These are phyloP conservation scores for Muscina levida DNA, from an alignment of 2,888 invertebrate species.

Conservation along the genomic window DNA sequence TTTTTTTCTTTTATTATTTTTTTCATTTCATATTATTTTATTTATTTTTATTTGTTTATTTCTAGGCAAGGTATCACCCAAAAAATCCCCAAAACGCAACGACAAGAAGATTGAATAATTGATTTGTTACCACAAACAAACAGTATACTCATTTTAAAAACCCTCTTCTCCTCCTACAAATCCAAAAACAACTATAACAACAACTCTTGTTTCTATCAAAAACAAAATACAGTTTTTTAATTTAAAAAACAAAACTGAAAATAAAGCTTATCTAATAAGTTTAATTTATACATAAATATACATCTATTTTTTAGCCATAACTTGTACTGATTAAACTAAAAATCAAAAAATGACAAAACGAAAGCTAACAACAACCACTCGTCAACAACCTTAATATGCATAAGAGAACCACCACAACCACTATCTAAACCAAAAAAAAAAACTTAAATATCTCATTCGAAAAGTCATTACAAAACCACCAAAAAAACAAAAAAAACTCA, in stretches of 20 bases:
- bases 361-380: conserved; percentile 32
- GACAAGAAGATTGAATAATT: conserved; percentile 69
- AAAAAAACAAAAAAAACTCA: conserved; percentile 37
- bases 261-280: conserved; percentile 53
- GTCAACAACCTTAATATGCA: conserved; percentile 26
- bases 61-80: conserved; percentile 73
- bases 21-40: conserved; percentile 52
- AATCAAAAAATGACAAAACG: conserved; percentile 18
- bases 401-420: background rate
- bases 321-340: conserved; percentile 51
- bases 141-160: conserved; percentile 21
- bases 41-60: conserved; percentile 66
- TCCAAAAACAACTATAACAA: conserved; percentile 28
- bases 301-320: conserved; percentile 21
- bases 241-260: no score
- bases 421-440: conserved; percentile 20
- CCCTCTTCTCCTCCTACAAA: conserved; percentile 12
- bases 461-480: conserved; percentile 56
- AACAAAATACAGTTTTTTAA: no score
- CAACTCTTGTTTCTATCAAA: conserved; percentile 36
- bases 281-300: conserved; percentile 41
- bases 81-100: conserved; percentile 72
- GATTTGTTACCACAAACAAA: conserved; percentile 4
- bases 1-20: conserved; percentile 66
- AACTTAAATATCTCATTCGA: conserved; percentile 31